Conservation (phyloP, 2,888 invertebrate species). For the Rhogogaster chlorosoma region DNA sequence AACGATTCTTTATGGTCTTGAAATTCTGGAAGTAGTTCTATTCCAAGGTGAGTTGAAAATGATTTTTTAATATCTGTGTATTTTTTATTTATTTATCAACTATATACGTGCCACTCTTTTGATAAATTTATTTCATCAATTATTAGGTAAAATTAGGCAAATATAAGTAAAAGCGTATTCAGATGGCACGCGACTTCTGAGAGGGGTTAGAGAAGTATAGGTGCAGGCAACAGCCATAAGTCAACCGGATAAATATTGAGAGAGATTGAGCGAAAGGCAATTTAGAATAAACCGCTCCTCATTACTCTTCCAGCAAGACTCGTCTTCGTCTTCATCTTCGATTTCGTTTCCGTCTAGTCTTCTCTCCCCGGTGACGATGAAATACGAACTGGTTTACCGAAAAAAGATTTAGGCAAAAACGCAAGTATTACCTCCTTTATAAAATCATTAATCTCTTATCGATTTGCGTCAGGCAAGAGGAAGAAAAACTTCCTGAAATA, state of each 20-base stretch:
- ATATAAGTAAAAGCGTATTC: background rate
- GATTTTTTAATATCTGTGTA: too few species aligned
- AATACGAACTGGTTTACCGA: conserved; percentile 5
- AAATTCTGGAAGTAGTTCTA: too few species aligned
- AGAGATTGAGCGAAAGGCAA: conserved; percentile 9
- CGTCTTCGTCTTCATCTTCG: conserved; percentile 20
- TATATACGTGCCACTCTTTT: background rate
- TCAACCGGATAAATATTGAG: conserved; percentile 27
- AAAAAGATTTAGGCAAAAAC: background rate
- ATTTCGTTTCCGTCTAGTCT: background rate
- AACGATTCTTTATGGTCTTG: too few species aligned
- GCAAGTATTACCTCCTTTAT: background rate
- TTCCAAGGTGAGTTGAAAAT: too few species aligned
- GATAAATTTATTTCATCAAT: background rate
- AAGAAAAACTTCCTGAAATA: background rate
- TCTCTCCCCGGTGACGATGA: background rate
- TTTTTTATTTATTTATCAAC: background rate
- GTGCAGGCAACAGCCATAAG: background rate
- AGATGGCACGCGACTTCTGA: background rate
- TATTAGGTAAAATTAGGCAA: background rate
- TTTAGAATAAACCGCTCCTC: conserved; percentile 13
- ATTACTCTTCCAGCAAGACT: conserved; percentile 26
- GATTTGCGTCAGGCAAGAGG: background rate
- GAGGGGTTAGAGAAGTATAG: background rate
- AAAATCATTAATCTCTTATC: background rate